Evolutionary conservation across 2,113 vertebrate species (phyloP), one percentile per base, ranked within the genome.

Genomic region (Arenaria interpres): DNA sequence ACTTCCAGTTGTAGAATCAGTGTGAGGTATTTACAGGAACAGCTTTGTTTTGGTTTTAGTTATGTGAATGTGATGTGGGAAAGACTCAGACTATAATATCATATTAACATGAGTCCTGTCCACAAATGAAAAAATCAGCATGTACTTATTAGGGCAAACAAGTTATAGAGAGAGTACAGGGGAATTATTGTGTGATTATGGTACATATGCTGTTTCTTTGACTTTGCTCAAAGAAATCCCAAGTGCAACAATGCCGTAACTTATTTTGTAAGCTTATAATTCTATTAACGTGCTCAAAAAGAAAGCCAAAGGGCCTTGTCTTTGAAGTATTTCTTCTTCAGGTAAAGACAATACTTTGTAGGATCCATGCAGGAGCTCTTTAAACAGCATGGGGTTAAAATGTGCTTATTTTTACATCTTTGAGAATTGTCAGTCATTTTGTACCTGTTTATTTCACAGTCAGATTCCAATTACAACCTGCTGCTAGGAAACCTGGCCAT

Each of bases 361-460:
- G 72, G 39, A 85, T 85, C 79, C 2, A 3, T 53, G 35, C 62
- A 66, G 66, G 45, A 93, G 48, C 24, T 45, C 27, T 92, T 96
- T 57, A 80, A 95, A 74, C 71, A 85, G n/a, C 50, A 37, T 48
- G 51, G 19, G 30, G 54, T 76, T 94, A 76, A 95, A 89, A 91
- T 85, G 56, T 56, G 25, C 32, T 50, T 75, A 53, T 91, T 93
- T 95, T 95, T 88, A 85, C 63, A 53, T 93, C 62, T 89, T 93
- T 63, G n/a, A 51, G 63, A 77, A 67, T 89, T 83, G 73, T 72
- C 78, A 88, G 64, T 95, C 19, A 51, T 85, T 91, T 96, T 94
- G 32, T 93, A 86, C 59, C 64, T 80, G 79, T 92, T 94, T 90
- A 93, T 96, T 94, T 96, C 87, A 90, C 82, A 77, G 87, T 80